A percentile compares a stretch with the other conserved stretches of the same genome.
Evolutionary conservation across 2,797 vertebrate genomes (phyloP).

Genomic region (Champsocephalus gunnari): DNA sequence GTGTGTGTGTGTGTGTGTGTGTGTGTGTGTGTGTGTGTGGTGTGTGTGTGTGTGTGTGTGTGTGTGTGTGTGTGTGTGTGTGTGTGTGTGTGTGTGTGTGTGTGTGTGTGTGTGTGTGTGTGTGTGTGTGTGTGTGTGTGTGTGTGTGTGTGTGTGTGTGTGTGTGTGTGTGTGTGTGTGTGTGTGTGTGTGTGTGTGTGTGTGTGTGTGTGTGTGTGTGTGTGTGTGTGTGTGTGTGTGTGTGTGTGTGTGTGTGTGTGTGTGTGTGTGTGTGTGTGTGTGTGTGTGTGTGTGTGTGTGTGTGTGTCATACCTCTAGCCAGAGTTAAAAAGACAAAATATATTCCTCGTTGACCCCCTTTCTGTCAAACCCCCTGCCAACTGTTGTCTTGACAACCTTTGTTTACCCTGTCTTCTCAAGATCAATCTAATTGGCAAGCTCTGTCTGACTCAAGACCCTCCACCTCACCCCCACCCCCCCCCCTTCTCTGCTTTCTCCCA

Average conservation of each 20-base stretch:
- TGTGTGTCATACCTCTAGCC: slow-evolving; percentile 28
- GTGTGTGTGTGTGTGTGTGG: background rate
- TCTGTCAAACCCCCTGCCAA: slow-evolving; percentile 38
- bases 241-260: slow-evolving; percentile 1
- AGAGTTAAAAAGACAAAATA: slow-evolving; percentile 50
- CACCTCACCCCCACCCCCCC: rapidly evolving
- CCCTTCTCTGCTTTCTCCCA: background rate
- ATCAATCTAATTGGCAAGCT: slow-evolving; percentile 74
- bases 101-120: background rate
- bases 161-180: background rate
- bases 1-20: background rate
- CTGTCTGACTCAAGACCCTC: slow-evolving; percentile 13
- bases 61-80: background rate
- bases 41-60: background rate
- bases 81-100: slow-evolving; percentile 1
- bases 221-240: background rate
- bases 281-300: background rate
- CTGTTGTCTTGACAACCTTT: slow-evolving; percentile 74
- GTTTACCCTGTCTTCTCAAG: slow-evolving; percentile 61
- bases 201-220: background rate
- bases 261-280: background rate
- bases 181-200: slow-evolving; percentile 1
- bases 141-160: slow-evolving; percentile 1
- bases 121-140: slow-evolving; percentile 3
- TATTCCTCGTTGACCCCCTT: slow-evolving; percentile 31